Evolutionary conservation across 1,140 invertebrate species (phyloP), one percentile per base, ranked within the genome.

Genomic region (Drosophila tani): DNA sequence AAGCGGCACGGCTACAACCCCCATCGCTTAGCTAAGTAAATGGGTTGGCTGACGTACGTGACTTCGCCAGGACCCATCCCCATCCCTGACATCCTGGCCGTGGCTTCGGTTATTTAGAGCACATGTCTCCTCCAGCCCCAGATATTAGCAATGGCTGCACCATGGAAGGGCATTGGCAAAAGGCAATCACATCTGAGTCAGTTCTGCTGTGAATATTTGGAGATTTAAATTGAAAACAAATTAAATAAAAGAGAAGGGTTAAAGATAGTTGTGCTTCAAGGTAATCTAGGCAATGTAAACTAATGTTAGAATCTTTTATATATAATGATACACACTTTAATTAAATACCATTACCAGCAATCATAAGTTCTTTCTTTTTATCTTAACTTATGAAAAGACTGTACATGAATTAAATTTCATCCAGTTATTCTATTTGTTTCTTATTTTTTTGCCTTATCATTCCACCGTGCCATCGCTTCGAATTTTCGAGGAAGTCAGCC

Each of bases 11-110:
- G 19, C 40, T 62, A 46, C 85, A 79, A 84, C 85, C 85, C 85
- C 63, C 82, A 74, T 90, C 82, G 86, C 82, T 90, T 91, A 91
- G 82, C 86, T 85, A 90, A 90, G 81, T 91, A 90, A 90, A 90
- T 90, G 85, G 85, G 85, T 90, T 90, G 85, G 82, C 71, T 67
- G 60, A 41, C 62, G 85, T 82, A 90, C 85, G 85, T 90, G 85
- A 90, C 85, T 90, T 47, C 32, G 71, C 62, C 75, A 63, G 43
- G 21, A 21, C 19, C 19, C 32, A 21, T 5, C 53, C 14, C 14
- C 64, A 58, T 24, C 46, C 15, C 57, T 19, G 8, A 15, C 17
- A 5, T 32, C 27, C 38, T n/a, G 27, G 27, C 27, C 29, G 12
- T 51, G 50, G 50, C 45, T 66, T 79, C 59, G 65, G 74, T 73